Base-by-base conservation (phyloP, 2,888 invertebrate species). In the Apotomis capreana region DNA sequence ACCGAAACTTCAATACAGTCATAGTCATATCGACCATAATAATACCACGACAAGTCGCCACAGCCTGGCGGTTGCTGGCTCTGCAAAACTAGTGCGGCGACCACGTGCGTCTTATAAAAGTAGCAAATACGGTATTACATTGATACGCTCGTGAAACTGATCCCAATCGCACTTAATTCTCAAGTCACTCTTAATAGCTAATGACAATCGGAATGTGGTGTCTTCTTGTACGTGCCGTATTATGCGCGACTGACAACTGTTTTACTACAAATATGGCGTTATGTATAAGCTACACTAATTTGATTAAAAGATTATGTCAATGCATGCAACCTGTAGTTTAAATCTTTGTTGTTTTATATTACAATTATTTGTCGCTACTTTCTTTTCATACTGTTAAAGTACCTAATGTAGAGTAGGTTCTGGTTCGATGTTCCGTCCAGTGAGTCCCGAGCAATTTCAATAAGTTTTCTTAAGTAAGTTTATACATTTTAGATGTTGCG, bases 281-380 rank as follows among this genome's bases (percentile, higher is more conserved):
- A 37, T 5, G 13, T 15, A 9, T 4, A 46, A 49, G 51, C 51
- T 12, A 15, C 51, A 59, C 36, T 64, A 70, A 64, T 57, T 69
- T 63, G 63, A 69, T 69, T 62, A 62, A 6, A 37, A 44, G 52
- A 59, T 52, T 60, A 54, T 59, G 54, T 6, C 37, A 44, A 52
- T 26, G 60, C 44, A n/a, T 54, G 12, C 40, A 49, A n/a, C 46
- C 49, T 37, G 10, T 51, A 36, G 36, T n/a, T n/a, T 49, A 40
- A 59, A 40, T 40, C 40, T 40, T 40, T 40, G 40, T 40, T 40
- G 5, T 40, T 40, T 26, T 26, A 26, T 26, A 26, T 26, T 26
- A 26, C 26, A 26, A 26, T 26, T 26, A 26, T 40, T 40, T 40
- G 40, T 1, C 40, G 6, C 40, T 40, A 4, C 40, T 40, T 40